Evolutionary conservation across 2,113 vertebrate genomes (phyloP), one percentile per base, ranked within the genome.

Genomic region (Mirounga angustirostris): DNA sequence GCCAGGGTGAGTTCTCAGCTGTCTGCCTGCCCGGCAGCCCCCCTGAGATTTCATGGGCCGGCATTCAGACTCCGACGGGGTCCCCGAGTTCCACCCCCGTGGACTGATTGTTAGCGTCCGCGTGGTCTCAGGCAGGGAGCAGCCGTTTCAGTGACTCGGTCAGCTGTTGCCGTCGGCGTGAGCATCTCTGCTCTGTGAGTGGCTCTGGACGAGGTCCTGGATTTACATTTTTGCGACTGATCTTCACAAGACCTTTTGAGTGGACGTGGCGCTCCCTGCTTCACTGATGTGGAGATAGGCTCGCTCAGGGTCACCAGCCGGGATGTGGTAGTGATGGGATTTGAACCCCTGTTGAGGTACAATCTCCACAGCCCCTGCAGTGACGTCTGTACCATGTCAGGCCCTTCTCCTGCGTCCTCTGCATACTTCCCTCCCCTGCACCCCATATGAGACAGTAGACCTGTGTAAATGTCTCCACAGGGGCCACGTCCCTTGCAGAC

Each of bases 361-460:
- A 65, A 6, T 65, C 28, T 91, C 36, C 54, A 56, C 1, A 5
- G 43, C 11, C 33, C 24, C 4, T 28, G 36, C 7, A 4, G 22
- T 58, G 7, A 36, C 18, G 4, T 61, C 56, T 58, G 0, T 9
- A 13, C 19, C 13, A 0, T 22, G 40, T 59, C 24, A 92, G 65
- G 28, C 33, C 28, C 4, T 92, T 86, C 33, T 40, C 74, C 30
- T n/a, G 12, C 1, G 8, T 80, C 28, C n/a, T 90, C 54, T 52
- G 15, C 61, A 59, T 12, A 2, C 71, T 26, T 58, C 22, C 26
- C 4, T 85, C 9, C 16, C 73, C 46, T 1, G 0, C 4, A 73
- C 10, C 13, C 2, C 13, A 1, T 21, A 7, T 13, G 16, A 56
- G 78, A n/a, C 0, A 0, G 18, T 4, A 13, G 24, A 1, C 11